phyloP scores from a whole-genome alignment of 2,113 vertebrate genomes.

The Cisticola juncidis region DNA sequence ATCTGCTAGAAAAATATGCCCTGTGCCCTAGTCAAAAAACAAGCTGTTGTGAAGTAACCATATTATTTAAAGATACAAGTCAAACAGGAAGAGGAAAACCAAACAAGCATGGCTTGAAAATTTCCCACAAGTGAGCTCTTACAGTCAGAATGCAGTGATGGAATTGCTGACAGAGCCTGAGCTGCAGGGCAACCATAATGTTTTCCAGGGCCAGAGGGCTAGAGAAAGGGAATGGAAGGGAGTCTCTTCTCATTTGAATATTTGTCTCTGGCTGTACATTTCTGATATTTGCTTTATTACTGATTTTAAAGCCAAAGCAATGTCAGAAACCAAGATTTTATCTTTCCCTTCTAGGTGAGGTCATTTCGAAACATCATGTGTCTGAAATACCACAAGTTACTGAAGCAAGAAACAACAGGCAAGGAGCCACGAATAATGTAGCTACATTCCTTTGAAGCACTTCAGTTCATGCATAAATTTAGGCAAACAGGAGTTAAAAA shows the following conservation, averaged over 20 bases:
- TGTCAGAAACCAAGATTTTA: not conserved
- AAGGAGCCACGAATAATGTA: not conserved
- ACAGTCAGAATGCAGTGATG: not conserved
- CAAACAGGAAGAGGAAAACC: constrained; percentile 81
- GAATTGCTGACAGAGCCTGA: constrained; percentile 14
- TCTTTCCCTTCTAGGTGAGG: accelerated
- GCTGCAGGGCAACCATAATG: not conserved
- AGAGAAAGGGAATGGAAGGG: not conserved
- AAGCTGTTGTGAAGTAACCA: constrained; percentile 76
- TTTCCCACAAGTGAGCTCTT: constrained; percentile 69
- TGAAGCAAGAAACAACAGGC: not conserved
- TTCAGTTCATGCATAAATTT: not conserved
- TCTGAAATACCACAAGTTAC: not conserved
- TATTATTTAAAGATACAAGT: constrained; percentile 78
- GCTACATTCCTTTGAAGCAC: not conserved
- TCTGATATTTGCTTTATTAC: not conserved
- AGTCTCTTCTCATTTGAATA: not conserved
- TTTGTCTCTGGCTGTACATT: accelerated
- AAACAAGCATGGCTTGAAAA: constrained; percentile 74
- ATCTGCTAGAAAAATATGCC: constrained; percentile 80
- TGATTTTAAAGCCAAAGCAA: not conserved
- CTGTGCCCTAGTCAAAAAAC: constrained; percentile 73
- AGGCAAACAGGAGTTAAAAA: not conserved
- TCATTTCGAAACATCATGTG: not conserved
- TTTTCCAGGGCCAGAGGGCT: not conserved